These are phyloP conservation scores for Venustaconcha ellipsiformis DNA, from an alignment of 1,140 invertebrate species.

Conservation along the genomic window DNA sequence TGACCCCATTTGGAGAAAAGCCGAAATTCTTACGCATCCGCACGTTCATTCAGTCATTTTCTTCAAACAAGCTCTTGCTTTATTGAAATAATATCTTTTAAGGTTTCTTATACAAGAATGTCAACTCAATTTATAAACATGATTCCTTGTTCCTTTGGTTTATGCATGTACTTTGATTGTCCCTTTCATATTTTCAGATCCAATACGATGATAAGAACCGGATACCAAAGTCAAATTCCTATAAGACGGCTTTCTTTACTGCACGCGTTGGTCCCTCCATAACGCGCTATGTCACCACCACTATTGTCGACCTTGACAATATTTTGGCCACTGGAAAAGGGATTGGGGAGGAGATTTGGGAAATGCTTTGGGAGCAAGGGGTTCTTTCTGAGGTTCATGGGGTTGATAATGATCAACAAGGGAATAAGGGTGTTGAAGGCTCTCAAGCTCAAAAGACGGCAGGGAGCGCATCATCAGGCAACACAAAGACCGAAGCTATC, in stretches of 20 bases:
- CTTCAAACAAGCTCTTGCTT: too few species aligned
- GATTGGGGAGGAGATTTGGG: conserved; percentile 28
- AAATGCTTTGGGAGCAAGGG: conserved; percentile 23
- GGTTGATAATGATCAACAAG: background rate
- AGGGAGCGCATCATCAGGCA: too few species aligned
- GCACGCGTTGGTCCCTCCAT: conserved; percentile 30
- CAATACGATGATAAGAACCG: conserved; percentile 16
- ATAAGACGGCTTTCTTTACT: conserved; percentile 12
- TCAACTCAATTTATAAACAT: too few species aligned
- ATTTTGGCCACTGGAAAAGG: conserved; percentile 16
- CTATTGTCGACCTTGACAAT: conserved; percentile 24
- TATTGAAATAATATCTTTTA: too few species aligned
- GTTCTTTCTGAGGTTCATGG: conserved; percentile 14
- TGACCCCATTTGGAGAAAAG: too few species aligned
- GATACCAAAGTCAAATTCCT: conserved; percentile 27
- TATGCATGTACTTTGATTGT: too few species aligned
- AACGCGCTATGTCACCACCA: conserved; percentile 20
- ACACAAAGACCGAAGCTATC: too few species aligned
- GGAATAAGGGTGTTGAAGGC: background rate
- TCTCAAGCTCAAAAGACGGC: too few species aligned
- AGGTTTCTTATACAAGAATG: too few species aligned
- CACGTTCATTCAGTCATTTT: too few species aligned
- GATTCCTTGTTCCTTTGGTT: too few species aligned
- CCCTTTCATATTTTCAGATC: conserved; percentile 17
- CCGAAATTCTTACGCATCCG: too few species aligned